Evolutionary conservation across 2,797 vertebrate species (phyloP).

Genomic region (Melopsittacus undulatus): DNA sequence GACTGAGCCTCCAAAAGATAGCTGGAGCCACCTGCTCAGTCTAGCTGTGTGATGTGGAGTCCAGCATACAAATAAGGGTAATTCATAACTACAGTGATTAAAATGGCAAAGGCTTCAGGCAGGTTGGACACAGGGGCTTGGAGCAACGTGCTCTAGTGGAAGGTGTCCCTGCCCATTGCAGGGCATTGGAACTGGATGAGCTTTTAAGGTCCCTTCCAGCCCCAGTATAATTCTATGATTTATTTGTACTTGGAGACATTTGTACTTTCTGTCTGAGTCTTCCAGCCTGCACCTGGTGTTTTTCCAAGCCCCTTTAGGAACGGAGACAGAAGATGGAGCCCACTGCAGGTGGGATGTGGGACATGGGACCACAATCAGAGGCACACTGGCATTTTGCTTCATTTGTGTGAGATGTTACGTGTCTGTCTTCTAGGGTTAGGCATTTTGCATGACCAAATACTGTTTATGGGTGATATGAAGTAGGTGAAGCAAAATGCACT

Average conservation of each 20-base stretch:
- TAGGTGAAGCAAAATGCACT: not conserved
- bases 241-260: not conserved
- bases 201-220: not conserved
- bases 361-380: rapidly evolving
- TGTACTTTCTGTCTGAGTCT: not conserved
- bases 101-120: not conserved
- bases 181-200: not conserved
- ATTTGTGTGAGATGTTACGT: not conserved
- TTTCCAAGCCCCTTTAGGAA: not conserved
- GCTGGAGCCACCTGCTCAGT: not conserved
- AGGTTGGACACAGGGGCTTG: not conserved
- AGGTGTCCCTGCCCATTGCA: not conserved
- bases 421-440: not conserved
- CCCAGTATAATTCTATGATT: not conserved
- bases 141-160: not conserved
- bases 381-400: rapidly evolving
- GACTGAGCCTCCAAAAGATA: not conserved
- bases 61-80: not conserved
- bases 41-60: rapidly evolving
- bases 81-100: not conserved
- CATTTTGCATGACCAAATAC: not conserved
- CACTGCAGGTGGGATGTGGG: not conserved
- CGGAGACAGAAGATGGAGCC: not conserved
- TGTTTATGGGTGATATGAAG: not conserved
- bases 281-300: not conserved